A percentile compares a stretch with the other conserved stretches of the same genome.
Evolutionary conservation across 1,140 invertebrate genomes (phyloP).

Genomic region (Caenorhabditis brenneri): DNA sequence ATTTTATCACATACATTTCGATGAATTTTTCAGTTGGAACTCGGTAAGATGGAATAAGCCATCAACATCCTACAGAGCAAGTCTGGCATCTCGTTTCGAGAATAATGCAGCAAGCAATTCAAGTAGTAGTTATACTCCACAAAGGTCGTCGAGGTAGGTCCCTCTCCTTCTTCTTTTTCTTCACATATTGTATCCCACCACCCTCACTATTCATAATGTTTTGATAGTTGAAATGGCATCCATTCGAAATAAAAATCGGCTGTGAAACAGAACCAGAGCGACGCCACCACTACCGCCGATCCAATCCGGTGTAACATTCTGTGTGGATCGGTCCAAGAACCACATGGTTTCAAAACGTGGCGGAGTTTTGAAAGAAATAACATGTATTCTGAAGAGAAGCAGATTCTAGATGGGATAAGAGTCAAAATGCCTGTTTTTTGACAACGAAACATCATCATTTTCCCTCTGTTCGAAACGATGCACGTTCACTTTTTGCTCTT

Average conservation of each 20-base stretch:
- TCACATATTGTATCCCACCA: not conserved
- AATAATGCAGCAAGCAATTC: not conserved
- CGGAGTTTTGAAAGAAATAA: not conserved
- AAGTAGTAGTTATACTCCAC: slow-evolving; percentile 14
- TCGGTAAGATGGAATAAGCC: slow-evolving; percentile 53
- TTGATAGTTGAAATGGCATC: slow-evolving; percentile 22
- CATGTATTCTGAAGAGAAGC: slow-evolving; percentile 10
- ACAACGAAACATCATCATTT: slow-evolving; percentile 4
- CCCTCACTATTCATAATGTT: slow-evolving; percentile 38
- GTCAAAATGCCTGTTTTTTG: not conserved
- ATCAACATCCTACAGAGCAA: slow-evolving; percentile 44
- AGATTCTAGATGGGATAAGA: not conserved
- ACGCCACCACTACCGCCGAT: not conserved
- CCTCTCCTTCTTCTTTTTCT: not conserved
- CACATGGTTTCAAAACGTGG: slow-evolving; percentile 17
- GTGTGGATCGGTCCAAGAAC: slow-evolving; percentile 10
- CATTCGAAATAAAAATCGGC: slow-evolving; percentile 30
- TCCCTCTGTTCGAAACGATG: not conserved
- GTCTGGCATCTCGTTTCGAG: slow-evolving; percentile 49
- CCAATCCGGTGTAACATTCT: not conserved
- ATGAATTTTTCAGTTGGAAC: slow-evolving; percentile 53
- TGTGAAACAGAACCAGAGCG: not conserved
- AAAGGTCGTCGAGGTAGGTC: slow-evolving; percentile 12
- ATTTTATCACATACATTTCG: no score
- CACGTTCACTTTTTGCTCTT: not conserved